phyloP scores from a whole-genome alignment of 2,113 vertebrate genomes.

The Rhinoderma darwinii region DNA sequence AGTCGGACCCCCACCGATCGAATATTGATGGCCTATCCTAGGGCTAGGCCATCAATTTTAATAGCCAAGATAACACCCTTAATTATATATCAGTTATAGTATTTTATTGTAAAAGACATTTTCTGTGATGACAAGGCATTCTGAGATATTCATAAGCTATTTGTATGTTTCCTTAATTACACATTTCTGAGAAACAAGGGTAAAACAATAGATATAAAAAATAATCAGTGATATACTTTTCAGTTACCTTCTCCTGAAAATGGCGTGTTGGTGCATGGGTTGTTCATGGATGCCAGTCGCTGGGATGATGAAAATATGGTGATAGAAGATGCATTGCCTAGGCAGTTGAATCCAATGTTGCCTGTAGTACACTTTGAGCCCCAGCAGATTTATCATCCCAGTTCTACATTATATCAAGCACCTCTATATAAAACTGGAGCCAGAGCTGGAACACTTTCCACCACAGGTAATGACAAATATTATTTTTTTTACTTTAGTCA shows the following conservation, averaged over 20 bases:
- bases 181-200: too few species aligned
- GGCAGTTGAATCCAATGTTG: slow-evolving; percentile 76
- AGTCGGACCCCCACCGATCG: too few species aligned
- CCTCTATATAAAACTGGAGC: slow-evolving; percentile 81
- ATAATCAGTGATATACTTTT: background rate
- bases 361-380: slow-evolving; percentile 81
- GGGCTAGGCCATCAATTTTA: too few species aligned
- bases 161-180: too few species aligned
- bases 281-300: slow-evolving; percentile 80
- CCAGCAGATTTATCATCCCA: slow-evolving; percentile 73
- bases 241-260: slow-evolving; percentile 76
- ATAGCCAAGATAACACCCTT: too few species aligned
- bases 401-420: slow-evolving; percentile 71
- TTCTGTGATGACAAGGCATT: too few species aligned
- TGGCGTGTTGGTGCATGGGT: slow-evolving; percentile 78
- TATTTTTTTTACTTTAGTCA: too few species aligned
- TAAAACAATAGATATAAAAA: background rate
- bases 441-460: slow-evolving; percentile 79
- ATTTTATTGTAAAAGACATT: too few species aligned
- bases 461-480: slow-evolving; percentile 73
- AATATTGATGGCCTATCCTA: too few species aligned
- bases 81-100: too few species aligned
- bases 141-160: too few species aligned
- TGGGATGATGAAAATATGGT: slow-evolving; percentile 77
- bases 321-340: slow-evolving; percentile 74